Percentiles rank a stretch among this genome's conserved stretches.
These are phyloP conservation scores for Blastomussa wellsi DNA, from an alignment of 92 coral and sea anemone genomes.

Conservation along the genomic window DNA sequence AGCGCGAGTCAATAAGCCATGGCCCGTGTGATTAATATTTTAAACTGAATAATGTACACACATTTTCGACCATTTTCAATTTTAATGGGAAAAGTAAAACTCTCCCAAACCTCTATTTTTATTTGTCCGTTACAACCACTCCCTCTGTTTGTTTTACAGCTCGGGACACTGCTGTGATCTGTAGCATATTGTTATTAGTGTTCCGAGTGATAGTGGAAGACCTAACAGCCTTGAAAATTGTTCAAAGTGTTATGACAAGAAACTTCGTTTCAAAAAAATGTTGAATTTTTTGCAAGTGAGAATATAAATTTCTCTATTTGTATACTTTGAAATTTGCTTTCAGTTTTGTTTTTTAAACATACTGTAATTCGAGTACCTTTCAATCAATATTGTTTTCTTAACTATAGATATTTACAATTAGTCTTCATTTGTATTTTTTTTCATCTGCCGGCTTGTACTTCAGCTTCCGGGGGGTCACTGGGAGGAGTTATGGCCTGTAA, in stretches of 20 bases:
- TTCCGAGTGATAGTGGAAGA: neutral
- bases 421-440: neutral
- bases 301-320: neutral
- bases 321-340: neutral
- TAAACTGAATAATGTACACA: no score
- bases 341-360: neutral
- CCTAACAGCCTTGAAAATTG: neutral
- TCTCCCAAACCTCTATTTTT: no score
- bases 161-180: neutral
- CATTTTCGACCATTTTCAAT: no score
- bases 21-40: no score
- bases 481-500: slow-evolving; percentile 41
- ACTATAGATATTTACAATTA: neutral
- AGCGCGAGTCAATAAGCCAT: no score
- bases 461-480: slow-evolving; percentile 34
- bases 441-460: slow-evolving; percentile 25
- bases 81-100: no score
- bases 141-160: neutral
- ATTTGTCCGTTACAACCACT: no score
- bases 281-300: neutral
- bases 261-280: neutral
- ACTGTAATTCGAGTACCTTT: neutral
- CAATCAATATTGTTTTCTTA: neutral
- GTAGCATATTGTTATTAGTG: neutral
- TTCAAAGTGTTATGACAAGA: neutral